Percentiles rank a stretch among this genome's conserved stretches.
Evolutionary conservation across 2,888 invertebrate species (phyloP).

Genomic region (Ophion obscuratus): DNA sequence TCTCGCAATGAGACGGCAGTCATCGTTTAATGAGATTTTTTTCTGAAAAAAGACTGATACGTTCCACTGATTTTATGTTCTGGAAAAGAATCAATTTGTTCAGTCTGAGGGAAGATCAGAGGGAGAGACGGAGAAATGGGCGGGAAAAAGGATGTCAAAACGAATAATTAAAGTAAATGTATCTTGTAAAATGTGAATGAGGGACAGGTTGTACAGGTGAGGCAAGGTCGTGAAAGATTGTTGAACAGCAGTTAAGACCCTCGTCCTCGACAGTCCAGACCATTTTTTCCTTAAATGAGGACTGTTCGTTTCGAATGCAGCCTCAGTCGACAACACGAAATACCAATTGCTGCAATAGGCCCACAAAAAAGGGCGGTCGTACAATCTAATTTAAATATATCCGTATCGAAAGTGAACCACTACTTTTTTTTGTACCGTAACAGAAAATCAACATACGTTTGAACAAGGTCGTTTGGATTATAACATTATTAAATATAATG

Average conservation of each 20-base stretch:
- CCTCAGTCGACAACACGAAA: conserved; percentile 2
- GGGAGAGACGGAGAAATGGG: neutral
- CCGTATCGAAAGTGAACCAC: neutral
- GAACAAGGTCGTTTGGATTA: no score
- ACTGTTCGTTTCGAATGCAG: neutral
- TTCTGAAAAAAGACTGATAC: no score
- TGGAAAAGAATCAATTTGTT: neutral
- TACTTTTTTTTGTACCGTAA: no score
- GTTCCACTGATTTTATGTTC: no score
- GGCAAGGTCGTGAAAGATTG: conserved; percentile 57
- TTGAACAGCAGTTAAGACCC: conserved; percentile 27
- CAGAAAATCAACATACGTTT: no score
- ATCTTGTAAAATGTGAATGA: conserved; percentile 54
- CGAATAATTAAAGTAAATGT: conserved; percentile 31
- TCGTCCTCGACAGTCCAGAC: conserved; percentile 59
- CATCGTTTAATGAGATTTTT: no score
- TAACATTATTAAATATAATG: no score
- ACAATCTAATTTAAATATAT: conserved; percentile 12
- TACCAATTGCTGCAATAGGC: neutral
- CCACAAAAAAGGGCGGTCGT: neutral
- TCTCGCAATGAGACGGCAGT: no score
- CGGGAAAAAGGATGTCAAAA: conserved; percentile 4
- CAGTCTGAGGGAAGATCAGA: neutral
- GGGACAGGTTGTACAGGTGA: conserved; percentile 62
- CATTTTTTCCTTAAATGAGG: conserved; percentile 57